Evolutionary conservation across 2,797 vertebrate species (phyloP), one percentile per base, ranked within the genome.

Genomic region (Pitangus sulphuratus): DNA sequence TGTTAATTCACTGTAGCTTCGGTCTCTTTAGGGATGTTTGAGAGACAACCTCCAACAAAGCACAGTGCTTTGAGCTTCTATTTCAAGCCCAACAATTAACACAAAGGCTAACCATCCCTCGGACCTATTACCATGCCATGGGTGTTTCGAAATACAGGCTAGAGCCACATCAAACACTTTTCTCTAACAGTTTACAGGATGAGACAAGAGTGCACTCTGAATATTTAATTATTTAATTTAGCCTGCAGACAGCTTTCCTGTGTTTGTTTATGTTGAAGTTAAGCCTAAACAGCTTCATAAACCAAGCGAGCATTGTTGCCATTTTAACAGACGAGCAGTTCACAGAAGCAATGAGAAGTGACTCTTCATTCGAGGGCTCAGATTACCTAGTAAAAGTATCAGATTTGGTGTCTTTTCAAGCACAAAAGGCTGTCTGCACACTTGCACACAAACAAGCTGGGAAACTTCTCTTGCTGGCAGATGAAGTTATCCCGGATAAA

Each of bases 111-210:
- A 71, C 44, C 70, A 84, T 78, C 50, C 76, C 82, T 75, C 64
- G 71, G 83, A 79, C 47, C 61, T 60, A 86, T 51, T 91, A 72
- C 28, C 57, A 31, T 7, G 28, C 80, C 47, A 30, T 40, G 79
- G 85, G n/a, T 42, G 61, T 84, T 95, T 40, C 65, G 62, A 84
- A 96, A 89, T 11, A 50, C 45, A 62, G 51, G 37, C 88, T 82
- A 83, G 37, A 94, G 82, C 78, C 94, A 95, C 93, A 93, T 90
- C 69, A 95, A 95, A 88, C 57, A 57, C 7, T 15, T 47, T 78
- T 69, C 26, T 61, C 51, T 35, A 90, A 79, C 42, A 95, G 93
- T 72, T 58, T 81, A 47, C 85, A 83, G 69, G 76, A 83, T 64
- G 57, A 95, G 72, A 75, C 69, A 82, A 21, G 53, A 87, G 48